These are phyloP conservation scores for Yponomeuta plumbellus DNA, from an alignment of 2,888 invertebrate genomes.

Conservation along the genomic window DNA sequence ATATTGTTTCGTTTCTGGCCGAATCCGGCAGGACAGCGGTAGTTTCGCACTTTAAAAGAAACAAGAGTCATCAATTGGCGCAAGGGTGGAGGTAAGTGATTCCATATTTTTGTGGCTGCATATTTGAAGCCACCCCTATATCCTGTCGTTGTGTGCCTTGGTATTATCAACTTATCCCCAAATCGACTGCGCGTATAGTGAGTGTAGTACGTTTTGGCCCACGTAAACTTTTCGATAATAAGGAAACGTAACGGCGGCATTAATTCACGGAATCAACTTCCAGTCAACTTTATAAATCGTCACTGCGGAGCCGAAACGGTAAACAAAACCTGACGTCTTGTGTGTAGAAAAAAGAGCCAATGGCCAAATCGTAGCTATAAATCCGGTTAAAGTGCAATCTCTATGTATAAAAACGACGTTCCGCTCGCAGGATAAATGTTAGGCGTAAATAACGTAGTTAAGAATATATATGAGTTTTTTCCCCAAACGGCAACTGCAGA, in stretches of 20 bases:
- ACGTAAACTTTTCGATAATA: too few species aligned
- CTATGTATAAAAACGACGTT: slow-evolving; percentile 35
- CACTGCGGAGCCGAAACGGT: background rate
- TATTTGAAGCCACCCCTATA: background rate
- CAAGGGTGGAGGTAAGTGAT: too few species aligned
- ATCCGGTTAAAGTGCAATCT: slow-evolving; percentile 29
- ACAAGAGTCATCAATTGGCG: too few species aligned
- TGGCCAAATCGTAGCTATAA: slow-evolving; percentile 25
- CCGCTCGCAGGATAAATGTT: slow-evolving; percentile 50
- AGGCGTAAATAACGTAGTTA: slow-evolving; percentile 57
- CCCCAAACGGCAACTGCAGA: slow-evolving; percentile 4
- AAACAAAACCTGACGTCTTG: slow-evolving; percentile 7
- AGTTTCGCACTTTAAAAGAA: background rate
- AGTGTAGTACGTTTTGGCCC: too few species aligned
- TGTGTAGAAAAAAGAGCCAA: slow-evolving; percentile 7
- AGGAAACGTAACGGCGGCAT: background rate
- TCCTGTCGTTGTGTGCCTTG: too few species aligned
- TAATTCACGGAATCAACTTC: background rate
- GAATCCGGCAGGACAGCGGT: background rate
- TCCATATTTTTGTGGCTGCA: too few species aligned
- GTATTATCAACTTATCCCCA: too few species aligned
- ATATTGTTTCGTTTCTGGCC: background rate
- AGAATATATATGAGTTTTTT: slow-evolving; percentile 39
- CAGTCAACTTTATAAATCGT: background rate
- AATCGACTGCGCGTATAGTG: too few species aligned